Evolutionary conservation across 2,113 vertebrate genomes (phyloP), one percentile per base, ranked within the genome.

Genomic region (Hoplias malabaricus): DNA sequence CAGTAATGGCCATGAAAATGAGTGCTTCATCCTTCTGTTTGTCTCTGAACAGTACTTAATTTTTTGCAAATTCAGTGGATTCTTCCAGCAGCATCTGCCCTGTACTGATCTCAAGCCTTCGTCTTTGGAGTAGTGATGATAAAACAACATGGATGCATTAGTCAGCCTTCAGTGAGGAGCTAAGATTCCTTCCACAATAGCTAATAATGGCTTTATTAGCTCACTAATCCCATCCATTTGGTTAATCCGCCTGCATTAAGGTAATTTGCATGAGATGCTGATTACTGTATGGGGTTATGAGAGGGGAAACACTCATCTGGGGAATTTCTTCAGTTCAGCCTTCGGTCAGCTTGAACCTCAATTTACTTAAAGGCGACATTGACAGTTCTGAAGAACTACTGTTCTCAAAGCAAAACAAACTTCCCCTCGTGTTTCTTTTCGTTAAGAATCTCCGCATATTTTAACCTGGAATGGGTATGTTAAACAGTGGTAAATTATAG

Each of bases 211-310:
- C 61, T 81, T 61, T 25, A 78, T 84, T 57, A 81, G 43, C 46
- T 53, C 38, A 10, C 69, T 79, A 84, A 81, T 84, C 71, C 71
- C 73, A 66, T 63, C n/a, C 50, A 75, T 84, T 75, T 71, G 38
- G 70, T 68, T 74, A 81, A 84, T 75, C 46, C 10, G 38, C 13
- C n/a, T 62, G 40, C 36, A 75, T 81, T 75, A 62, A 75, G 68
- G 72, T 71, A 42, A 84, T 84, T 75, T 72, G 27, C 70, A 75
- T 75, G 34, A 33, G 75, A 62, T 46, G 50, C 56, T 43, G 50
- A 67, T 81, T 84, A 67, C 59, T 61, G 27, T 40, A 11, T 62
- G 29, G 54, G 34, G 70, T 42, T 48, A 42, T 62, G 14, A 54
- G 21, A 46, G 2, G 27, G 75, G 56, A 81, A 80, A 70, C 70